Conservation (phyloP, 2,888 invertebrate species). For the Tubulanus polymorphus region DNA sequence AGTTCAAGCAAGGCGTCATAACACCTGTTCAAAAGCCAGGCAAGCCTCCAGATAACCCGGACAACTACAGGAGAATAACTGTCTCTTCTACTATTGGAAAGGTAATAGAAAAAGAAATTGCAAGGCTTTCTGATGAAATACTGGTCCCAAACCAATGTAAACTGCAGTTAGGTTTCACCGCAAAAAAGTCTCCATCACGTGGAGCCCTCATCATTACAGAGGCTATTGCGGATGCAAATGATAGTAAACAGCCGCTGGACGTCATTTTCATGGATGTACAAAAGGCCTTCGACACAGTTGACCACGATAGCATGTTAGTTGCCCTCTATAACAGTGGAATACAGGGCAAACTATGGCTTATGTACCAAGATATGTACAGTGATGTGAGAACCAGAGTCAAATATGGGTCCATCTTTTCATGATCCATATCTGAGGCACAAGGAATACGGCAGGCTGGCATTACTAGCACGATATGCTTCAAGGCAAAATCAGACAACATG, state of each 20-base stretch:
- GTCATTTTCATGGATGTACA: neutral
- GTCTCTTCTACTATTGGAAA: neutral
- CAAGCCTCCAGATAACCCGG: neutral
- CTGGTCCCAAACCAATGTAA: neutral
- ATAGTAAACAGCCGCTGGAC: neutral
- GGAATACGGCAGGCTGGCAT: neutral
- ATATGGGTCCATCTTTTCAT: neutral
- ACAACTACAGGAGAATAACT: neutral
- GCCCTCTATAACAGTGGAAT: neutral
- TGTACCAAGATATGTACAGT: neutral
- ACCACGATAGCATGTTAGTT: neutral
- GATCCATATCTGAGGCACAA: neutral
- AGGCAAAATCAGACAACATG: no score
- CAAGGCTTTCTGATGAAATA: no score
- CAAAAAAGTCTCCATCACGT: neutral
- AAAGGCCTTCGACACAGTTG: constrained; percentile 1
- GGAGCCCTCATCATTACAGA: neutral
- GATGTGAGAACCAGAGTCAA: neutral
- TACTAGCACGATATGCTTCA: no score
- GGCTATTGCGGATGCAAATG: neutral
- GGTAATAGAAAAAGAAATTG: neutral
- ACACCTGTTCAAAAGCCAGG: neutral
- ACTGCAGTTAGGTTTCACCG: neutral
- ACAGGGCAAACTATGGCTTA: neutral
- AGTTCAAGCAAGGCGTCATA: neutral